Conservation (phyloP, 2,113 vertebrate genomes). For the Orientallactaga bullata region DNA sequence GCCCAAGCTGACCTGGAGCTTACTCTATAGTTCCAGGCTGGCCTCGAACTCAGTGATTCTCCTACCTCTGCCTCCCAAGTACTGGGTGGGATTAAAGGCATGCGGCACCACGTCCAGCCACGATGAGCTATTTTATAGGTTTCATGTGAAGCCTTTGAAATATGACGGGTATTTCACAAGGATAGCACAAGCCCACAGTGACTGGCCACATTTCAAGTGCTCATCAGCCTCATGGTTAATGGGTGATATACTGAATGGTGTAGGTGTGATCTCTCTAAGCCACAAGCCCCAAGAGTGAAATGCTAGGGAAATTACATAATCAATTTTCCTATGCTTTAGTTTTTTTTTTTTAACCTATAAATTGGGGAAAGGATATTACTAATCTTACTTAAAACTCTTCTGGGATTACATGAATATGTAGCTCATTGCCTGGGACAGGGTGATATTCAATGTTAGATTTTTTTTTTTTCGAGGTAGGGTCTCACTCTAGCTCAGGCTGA, state of each 20-base stretch:
- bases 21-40: too few relatives aligned
- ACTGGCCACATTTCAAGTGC: background rate
- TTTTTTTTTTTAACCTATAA: background rate
- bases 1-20: too few relatives aligned
- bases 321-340: background rate
- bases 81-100: too few relatives aligned
- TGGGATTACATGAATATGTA: background rate
- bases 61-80: too few relatives aligned
- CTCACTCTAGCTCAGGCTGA: too few relatives aligned
- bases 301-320: background rate
- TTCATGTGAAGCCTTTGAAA: background rate
- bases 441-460: too few relatives aligned
- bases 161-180: background rate
- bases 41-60: too few relatives aligned
- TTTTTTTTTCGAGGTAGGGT: too few relatives aligned
- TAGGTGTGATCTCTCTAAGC: background rate
- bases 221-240: background rate
- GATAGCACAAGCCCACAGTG: background rate
- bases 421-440: too few relatives aligned
- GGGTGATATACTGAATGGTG: rapidly evolving
- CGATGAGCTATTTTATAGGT: background rate
- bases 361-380: background rate
- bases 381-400: background rate
- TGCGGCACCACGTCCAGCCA: too few relatives aligned
- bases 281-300: background rate